Percentiles rank a stretch among this genome's conserved stretches.
Conservation (phyloP, 2,797 vertebrate species). For the Lindbergichthys nudifrons region DNA sequence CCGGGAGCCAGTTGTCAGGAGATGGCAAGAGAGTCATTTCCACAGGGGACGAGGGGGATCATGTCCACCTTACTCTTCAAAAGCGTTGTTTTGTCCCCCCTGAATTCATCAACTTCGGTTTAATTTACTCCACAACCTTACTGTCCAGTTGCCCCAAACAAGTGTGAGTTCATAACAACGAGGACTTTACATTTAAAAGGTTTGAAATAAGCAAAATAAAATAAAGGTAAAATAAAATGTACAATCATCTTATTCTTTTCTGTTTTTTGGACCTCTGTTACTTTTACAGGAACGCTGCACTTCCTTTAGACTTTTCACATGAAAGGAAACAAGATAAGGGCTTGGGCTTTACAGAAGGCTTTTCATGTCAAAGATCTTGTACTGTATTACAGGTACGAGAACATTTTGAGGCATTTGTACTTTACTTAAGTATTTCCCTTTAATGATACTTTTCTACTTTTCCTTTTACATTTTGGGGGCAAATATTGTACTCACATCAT, state of each 20-base stretch:
- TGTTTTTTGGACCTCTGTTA: background rate
- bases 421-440: background rate
- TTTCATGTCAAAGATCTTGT: constrained; percentile 25
- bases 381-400: background rate
- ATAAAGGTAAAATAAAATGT: background rate
- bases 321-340: background rate
- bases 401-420: background rate
- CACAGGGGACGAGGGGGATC: background rate
- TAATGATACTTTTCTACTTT: background rate
- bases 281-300: background rate
- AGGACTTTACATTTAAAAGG: background rate
- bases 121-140: background rate
- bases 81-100: constrained; percentile 23
- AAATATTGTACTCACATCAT: background rate
- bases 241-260: too few species aligned
- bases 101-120: constrained; percentile 13
- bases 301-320: constrained; percentile 20
- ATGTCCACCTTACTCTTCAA: constrained; percentile 26
- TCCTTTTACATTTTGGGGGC: background rate
- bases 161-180: background rate
- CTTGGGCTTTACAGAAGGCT: background rate
- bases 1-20: constrained; percentile 33
- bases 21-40: constrained; percentile 44
- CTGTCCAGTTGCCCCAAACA: rapidly evolving
- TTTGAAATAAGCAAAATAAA: background rate